Evolutionary conservation across 2,888 invertebrate genomes (phyloP), one percentile per base, ranked within the genome.

Genomic region (Bugula neritina): DNA sequence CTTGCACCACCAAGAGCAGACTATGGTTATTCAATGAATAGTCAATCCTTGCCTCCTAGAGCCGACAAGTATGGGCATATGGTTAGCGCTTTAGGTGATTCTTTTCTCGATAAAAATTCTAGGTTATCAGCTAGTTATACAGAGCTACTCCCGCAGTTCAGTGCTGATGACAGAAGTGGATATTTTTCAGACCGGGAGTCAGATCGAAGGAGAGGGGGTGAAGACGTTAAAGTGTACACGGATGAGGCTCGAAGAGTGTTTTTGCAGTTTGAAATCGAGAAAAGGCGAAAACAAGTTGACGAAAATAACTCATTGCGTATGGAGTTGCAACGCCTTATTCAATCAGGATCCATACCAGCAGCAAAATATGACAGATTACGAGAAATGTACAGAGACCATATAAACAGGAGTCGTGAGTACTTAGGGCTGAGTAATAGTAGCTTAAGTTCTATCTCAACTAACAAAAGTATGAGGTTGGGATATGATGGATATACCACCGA

Each of bases 191-290:
- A 70, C 29, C 5, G 70, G 2, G 70, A 70, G 52, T 3, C 52
- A 2, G 70, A 70, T 23, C 70, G 70, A 5, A 43, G 70, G 17
- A 70, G 23, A 29, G 70, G 70, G 2, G 52, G 70, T 3, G 70
- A 70, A 1, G 63, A 63, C 63, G 31, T 63, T 29, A 63, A 63
- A 31, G 27, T 3, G 13, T 63, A 63, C 63, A 63, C 63, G 13
- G 70, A 43, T 54, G 89, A 89, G 76, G 86, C 87, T 77, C 87
- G 88, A 78, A 87, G 88, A 78, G 84, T 86, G 54, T 85, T 87
- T 75, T 86, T 89, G 73, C 87, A 88, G 76, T 87, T 87, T 58
- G 89, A 89, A 79, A 88, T 89, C 73, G 88, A 88, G 17, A 83
- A 87, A 71, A 82, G 89, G n/a, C 85, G 88, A 63, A 86, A 86